Conservation (phyloP, 2,888 invertebrate genomes). For the Acleris emargana region DNA sequence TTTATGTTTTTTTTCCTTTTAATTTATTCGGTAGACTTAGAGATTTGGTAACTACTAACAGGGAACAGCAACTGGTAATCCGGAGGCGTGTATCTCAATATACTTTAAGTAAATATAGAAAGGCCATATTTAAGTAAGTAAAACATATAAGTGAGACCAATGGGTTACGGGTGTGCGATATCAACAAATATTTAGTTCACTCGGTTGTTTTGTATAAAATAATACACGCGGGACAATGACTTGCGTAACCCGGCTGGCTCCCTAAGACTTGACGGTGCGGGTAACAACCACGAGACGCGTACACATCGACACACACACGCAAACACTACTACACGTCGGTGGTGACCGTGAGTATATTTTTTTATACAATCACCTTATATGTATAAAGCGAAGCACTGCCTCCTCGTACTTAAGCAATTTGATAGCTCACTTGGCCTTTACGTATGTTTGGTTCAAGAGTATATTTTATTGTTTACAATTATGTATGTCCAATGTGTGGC, state of each 20-base stretch:
- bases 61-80: neutral
- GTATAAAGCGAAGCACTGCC: slow-evolving; percentile 56
- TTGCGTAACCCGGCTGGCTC: neutral
- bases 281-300: slow-evolving; percentile 67
- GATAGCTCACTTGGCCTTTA: slow-evolving; percentile 32
- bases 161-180: neutral
- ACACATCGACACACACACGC: slow-evolving; percentile 55
- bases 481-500: slow-evolving; percentile 5
- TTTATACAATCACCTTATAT: slow-evolving; percentile 51
- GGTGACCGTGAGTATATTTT: slow-evolving; percentile 70
- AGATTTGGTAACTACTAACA: slow-evolving; percentile 18
- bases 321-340: slow-evolving; percentile 61
- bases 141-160: neutral
- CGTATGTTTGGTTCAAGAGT: slow-evolving; percentile 16
- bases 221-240: neutral
- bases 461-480: slow-evolving; percentile 15
- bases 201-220: slow-evolving; percentile 13
- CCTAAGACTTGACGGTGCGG: neutral
- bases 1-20: slow-evolving; percentile 48
- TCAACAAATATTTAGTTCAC: neutral
- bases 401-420: slow-evolving; percentile 42
- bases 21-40: slow-evolving; percentile 10
- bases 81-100: slow-evolving; percentile 45
- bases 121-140: slow-evolving; percentile 11
- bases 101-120: slow-evolving; percentile 54